These are phyloP conservation scores for Platysteira castanea DNA, from an alignment of 2,113 vertebrate genomes.

Conservation along the genomic window DNA sequence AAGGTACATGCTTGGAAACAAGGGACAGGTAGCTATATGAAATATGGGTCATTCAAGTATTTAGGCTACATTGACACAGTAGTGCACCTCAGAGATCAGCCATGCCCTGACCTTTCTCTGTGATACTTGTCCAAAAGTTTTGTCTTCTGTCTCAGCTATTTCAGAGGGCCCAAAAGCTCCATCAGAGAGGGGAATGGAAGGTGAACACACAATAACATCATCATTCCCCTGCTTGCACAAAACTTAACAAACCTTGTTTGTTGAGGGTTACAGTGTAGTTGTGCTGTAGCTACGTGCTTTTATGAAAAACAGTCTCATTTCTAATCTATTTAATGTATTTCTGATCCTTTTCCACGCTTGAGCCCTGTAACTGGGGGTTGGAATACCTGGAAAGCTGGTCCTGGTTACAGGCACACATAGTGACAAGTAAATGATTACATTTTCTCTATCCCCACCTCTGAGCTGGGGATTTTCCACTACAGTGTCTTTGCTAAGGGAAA, in stretches of 20 bases:
- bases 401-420: not conserved
- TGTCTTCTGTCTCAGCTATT: not conserved
- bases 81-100: not conserved
- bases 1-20: not conserved
- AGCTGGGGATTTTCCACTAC: conserved; percentile 80
- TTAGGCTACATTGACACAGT: not conserved
- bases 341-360: not conserved
- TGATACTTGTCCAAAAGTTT: not conserved
- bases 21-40: no score
- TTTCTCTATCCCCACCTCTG: conserved; percentile 30
- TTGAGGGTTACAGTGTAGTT: not conserved
- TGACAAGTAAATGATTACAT: conserved; percentile 65
- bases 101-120: not conserved
- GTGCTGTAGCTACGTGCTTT: not conserved
- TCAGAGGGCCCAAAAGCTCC: not conserved
- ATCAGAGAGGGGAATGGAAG: not conserved
- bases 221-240: not conserved
- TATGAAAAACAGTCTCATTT: not conserved
- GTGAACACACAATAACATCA: fast-evolving
- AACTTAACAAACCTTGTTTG: not conserved
- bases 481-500: conserved; percentile 68
- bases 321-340: not conserved
- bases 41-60: not conserved
- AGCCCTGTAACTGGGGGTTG: not conserved
- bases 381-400: conserved; percentile 5